Evolutionary conservation across 2,797 vertebrate genomes (phyloP), one percentile per base, ranked within the genome.

Genomic region (Gorsachius magnificus): DNA sequence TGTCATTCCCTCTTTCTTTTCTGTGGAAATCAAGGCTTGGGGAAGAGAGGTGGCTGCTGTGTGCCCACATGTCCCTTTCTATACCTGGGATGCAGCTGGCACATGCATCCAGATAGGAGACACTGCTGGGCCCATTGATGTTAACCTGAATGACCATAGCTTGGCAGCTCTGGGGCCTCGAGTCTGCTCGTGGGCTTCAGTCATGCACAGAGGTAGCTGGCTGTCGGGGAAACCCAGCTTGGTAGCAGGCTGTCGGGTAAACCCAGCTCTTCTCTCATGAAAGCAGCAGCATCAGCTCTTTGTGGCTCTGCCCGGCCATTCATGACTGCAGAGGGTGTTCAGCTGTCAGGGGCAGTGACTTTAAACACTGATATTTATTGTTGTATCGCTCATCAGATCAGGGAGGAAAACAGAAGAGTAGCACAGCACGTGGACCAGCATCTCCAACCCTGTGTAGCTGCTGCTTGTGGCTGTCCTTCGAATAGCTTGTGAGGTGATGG

Each of bases 121-220:
- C 31, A 46, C 28, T 33, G 13, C 54, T 68, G 17, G 22, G 6
- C 68, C 22, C 60, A 16, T 70, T 63, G 45, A 17, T 22, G 31
- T 31, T 31, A 51, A 63, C 43, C 36, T 65, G 25, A 76, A 33
- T 22, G 54, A 74, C 26, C 21, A 5, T 31, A 65, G 20, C 33
- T 38, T 48, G 36, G 35, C 45, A 58, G 74, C 63, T 83, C 29
- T 48, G 20, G 54, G 57, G 28, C 60, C 65, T 51, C 0, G 1
- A 45, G 45, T 43, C 51, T 58, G 31, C 29, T 46, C 3, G 0
- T 33, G 50, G 24, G 41, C 46, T 76, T 71, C 24, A 22, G 51
- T 70, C 51, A 15, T 0, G 0, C 31, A 8, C 0, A 4, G 46
- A 58, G 26, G 51, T 36, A 53, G 26, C 33, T 22, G 35, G 5